Base-by-base conservation (phyloP, 2,113 vertebrate species). In the Pituophis catenifer region DNA sequence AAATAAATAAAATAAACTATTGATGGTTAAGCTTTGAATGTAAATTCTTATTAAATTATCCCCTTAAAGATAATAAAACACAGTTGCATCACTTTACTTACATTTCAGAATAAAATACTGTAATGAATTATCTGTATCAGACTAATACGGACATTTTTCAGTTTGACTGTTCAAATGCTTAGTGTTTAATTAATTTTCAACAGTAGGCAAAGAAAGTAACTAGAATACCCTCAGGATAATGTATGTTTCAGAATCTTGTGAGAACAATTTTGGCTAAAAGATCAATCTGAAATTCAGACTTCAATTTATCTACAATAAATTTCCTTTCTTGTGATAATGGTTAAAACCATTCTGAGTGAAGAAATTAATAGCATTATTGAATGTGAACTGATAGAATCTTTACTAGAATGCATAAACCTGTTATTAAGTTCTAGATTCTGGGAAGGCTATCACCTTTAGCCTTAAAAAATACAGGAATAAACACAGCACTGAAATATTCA, bases 401-500 rank as follows among this genome's bases (percentile, higher is more conserved):
- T 89, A 58, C 17, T 65, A 92, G 89, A 93, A 44, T 62, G 55
- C 91, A 21, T 75, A 93, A 91, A 94, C 94, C 95, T 5, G 2
- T 91, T 95, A 95, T 95, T 95, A 91, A 96, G 95, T 93, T 58
- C 52, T 29, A 48, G 88, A 5, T 24, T 81, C 81, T 23, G 86
- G 87, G 86, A 91, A 96, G 55, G 91, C 13, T 48, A 75, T 92
- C 58, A 50, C 94, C 65, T 59, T 52, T 93, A 94, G 75, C 91
- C 91, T 94, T 88, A 17, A 88, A 94, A 89, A 19, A 75, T 54
- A 24, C 81, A 8, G 0, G 90, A 96, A 95, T 94, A 96, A 97
- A 94, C n/a, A 44, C 92, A 92, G 92, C 95, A 89, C 89, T 95
- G 95, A 96, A 95, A 95, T 13, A 29, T 11, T 92, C 93, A 88